phyloP scores from a whole-genome alignment of 2,797 vertebrate genomes.

The Tangara arthus region DNA sequence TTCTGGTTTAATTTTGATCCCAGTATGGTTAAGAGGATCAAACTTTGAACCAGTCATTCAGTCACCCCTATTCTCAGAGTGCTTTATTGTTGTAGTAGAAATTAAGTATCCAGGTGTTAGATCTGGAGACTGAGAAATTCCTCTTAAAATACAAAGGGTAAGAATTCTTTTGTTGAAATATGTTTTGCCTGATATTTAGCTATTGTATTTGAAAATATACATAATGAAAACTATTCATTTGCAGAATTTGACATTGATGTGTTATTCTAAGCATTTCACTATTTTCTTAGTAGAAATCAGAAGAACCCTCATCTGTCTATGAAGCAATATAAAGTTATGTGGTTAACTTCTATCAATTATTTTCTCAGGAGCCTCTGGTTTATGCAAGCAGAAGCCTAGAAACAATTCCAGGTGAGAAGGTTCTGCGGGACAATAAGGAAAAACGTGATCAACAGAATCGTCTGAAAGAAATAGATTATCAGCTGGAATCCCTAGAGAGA shows the following conservation, averaged over 20 bases:
- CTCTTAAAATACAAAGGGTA: background rate
- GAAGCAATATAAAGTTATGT: background rate
- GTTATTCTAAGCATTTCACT: background rate
- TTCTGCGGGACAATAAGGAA: constrained; percentile 83
- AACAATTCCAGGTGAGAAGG: constrained; percentile 82
- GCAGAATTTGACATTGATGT: background rate
- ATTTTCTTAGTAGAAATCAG: background rate
- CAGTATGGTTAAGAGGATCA: background rate
- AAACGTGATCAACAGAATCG: constrained; percentile 81
- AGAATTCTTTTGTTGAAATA: background rate
- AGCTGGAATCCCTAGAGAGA: constrained; percentile 81
- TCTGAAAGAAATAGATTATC: constrained; percentile 86
- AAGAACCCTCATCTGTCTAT: background rate
- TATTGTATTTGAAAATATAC: background rate
- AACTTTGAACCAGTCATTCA: background rate
- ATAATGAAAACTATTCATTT: background rate
- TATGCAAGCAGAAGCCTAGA: constrained; percentile 70
- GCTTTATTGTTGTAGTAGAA: background rate
- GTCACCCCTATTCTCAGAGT: background rate
- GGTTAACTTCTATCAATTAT: background rate
- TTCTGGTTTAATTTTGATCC: background rate
- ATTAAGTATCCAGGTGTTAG: background rate
- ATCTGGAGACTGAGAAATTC: background rate
- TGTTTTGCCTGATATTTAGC: background rate
- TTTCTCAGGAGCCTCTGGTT: constrained; percentile 60